Conservation (phyloP, 1,140 invertebrate genomes). For the Oreohelix idahoensis region DNA sequence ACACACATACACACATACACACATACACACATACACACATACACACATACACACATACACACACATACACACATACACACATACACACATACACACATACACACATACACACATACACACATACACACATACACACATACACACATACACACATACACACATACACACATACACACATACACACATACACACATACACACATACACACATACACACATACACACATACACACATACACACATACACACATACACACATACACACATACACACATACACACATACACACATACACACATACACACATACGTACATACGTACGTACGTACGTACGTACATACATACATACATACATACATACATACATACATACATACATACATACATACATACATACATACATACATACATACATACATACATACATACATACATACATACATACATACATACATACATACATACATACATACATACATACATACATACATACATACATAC, state of each 20-base stretch:
- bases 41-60: too few species aligned
- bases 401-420: too few species aligned
- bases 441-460: too few species aligned
- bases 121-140: not conserved
- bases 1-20: too few species aligned
- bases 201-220: constrained; percentile 33
- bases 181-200: constrained; percentile 36
- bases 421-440: too few species aligned
- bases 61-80: too few species aligned
- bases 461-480: too few species aligned
- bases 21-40: too few species aligned
- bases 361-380: constrained; percentile 9
- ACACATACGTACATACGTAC: constrained; percentile 6
- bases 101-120: not conserved
- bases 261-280: constrained; percentile 14
- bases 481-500: too few species aligned
- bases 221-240: constrained; percentile 32
- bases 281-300: constrained; percentile 4
- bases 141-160: constrained; percentile 33
- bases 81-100: too few species aligned
- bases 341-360: constrained; percentile 24
- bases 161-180: constrained; percentile 32
- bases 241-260: constrained; percentile 24
- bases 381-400: not conserved
- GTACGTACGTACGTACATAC: constrained; percentile 20